Percentiles rank a stretch among this genome's conserved stretches.
These are phyloP conservation scores for Aspidiotus rigidus DNA, from an alignment of 2,888 invertebrate genomes.

Conservation along the genomic window DNA sequence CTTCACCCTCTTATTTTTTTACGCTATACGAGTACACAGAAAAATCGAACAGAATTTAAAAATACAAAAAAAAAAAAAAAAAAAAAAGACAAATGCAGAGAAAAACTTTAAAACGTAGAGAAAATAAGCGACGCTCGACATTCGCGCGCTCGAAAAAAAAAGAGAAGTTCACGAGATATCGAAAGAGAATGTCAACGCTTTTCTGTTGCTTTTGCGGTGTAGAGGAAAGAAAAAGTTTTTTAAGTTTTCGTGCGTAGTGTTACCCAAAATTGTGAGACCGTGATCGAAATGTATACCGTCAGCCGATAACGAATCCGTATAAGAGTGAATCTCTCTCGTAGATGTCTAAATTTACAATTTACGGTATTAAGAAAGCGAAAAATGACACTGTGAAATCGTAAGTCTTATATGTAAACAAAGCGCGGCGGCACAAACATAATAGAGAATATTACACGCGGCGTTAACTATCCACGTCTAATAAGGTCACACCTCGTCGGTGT, in stretches of 20 bases:
- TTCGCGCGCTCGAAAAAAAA: background rate
- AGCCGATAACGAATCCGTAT: background rate
- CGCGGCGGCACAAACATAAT: background rate
- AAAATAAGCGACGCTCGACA: background rate
- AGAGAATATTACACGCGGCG: background rate
- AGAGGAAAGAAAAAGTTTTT: background rate
- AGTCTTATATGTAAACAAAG: background rate
- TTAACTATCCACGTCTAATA: background rate
- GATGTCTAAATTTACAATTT: too few relatives aligned
- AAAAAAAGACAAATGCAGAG: background rate
- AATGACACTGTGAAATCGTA: too few relatives aligned
- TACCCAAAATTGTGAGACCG: background rate
- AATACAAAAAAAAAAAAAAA: background rate
- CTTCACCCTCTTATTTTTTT: background rate
- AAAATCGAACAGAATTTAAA: constrained; percentile 14
- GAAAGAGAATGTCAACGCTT: background rate
- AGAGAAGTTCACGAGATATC: too few relatives aligned
- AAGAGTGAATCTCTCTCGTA: background rate
- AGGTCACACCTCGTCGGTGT: constrained; percentile 21
- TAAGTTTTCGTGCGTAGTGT: background rate
- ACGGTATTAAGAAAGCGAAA: too few relatives aligned
- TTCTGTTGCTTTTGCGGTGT: background rate
- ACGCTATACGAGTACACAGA: background rate
- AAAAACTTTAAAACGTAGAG: constrained; percentile 6
- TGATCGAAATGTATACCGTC: background rate